Percentiles rank a stretch among this genome's conserved stretches.
Conservation (phyloP, 2,797 vertebrate species). For the Echeneis naucrates region DNA sequence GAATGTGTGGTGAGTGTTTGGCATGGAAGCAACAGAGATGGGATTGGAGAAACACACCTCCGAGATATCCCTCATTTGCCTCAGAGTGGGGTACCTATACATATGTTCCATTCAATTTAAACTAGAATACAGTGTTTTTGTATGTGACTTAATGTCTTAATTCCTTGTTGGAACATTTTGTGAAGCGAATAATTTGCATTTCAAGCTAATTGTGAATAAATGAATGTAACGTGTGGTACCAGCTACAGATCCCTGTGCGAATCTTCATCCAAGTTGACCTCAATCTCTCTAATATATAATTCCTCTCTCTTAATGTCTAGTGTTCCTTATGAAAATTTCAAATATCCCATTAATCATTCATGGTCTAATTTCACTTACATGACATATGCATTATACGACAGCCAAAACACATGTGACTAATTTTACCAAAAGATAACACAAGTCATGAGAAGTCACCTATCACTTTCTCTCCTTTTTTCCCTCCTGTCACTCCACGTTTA, state of each 20-base stretch:
- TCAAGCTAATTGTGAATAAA: constrained; percentile 27
- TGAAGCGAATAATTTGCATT: constrained; percentile 29
- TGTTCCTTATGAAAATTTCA: constrained; percentile 71
- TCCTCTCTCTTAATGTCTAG: constrained; percentile 41
- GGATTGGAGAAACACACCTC: no score
- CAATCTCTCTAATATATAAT: constrained; percentile 72
- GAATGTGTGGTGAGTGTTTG: background rate
- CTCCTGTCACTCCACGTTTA: background rate
- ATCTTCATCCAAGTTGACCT: constrained; percentile 32
- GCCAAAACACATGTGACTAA: constrained; percentile 68
- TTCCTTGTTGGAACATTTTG: constrained; percentile 4
- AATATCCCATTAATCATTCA: constrained; percentile 78
- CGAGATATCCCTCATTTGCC: constrained; percentile 26
- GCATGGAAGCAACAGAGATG: constrained; percentile 26
- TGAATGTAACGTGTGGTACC: constrained; percentile 19
- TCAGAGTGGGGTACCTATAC: background rate
- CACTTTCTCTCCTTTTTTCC: background rate
- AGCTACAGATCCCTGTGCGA: constrained; percentile 14
- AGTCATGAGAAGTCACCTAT: constrained; percentile 42
- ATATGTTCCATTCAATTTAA: background rate
- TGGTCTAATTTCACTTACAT: constrained; percentile 76
- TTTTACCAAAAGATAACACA: constrained; percentile 67
- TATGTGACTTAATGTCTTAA: constrained; percentile 5
- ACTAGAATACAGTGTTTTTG: background rate
- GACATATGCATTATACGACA: constrained; percentile 72